Base-by-base conservation (phyloP, 2,113 vertebrate species). In the Pituophis catenifer region DNA sequence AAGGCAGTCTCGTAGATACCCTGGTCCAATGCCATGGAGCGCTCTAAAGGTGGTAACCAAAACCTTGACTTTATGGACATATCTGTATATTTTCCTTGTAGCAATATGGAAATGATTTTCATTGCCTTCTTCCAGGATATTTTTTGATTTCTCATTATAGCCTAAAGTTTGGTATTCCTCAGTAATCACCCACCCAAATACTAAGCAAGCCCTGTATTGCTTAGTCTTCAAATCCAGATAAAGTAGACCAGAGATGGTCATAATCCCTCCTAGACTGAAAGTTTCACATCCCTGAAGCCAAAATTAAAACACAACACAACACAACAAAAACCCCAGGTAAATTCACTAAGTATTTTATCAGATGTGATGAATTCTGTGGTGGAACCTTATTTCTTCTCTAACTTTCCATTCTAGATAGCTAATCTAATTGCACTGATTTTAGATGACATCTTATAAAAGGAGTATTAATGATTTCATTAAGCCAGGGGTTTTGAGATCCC, bases 381-480 rank as follows among this genome's bases (percentile, higher is more conserved):
- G n/a, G 55, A 0, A 75, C 3, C 53, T 11, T 92, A 12, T 70
- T 95, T 88, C 65, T 93, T 86, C 57, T 89, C 11, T 86, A 55
- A 0, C 57, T 94, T 62, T 86, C 92, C 0, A 52, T 93, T 19
- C 75, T 91, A 58, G 24, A 3, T 90, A 93, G 44, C 24, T 91
- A 91, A 81, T 81, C 70, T 55, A 52, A 88, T 85, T 93, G 55
- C 55, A n/a, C 4, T 4, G 54, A 58, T 91, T 86, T 48, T 89
- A 65, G 75, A 90, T 54, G 57, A 33, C 3, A 86, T 94, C 92
- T 81, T 91, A 21, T 19, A 94, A 95, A 90, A n/a, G n/a, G 86
- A 81, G 13, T 50, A n/a, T 38, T 94, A 95, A 92, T 86, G 44
- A 92, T 93, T 96, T 91, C 52, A 90, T 91, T 89, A 95, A 89